phyloP scores from a whole-genome alignment of 1,140 invertebrate genomes.

The Euschistus heros region DNA sequence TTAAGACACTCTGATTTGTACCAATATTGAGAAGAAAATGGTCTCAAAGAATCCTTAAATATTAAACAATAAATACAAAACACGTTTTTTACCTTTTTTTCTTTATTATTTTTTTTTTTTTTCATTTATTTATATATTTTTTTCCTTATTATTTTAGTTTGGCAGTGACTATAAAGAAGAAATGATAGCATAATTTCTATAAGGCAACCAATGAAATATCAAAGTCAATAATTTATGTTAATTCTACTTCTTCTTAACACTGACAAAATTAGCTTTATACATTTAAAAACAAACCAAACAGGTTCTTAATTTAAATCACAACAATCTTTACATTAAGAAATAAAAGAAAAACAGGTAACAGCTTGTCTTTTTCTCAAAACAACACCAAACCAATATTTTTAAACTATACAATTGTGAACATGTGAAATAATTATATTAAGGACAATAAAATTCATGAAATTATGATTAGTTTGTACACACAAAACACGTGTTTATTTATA shows the following conservation, averaged over 20 bases:
- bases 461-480: slow-evolving; percentile 5
- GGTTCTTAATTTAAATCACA: slow-evolving; percentile 1
- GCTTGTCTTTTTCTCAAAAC: background rate
- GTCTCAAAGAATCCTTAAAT: background rate
- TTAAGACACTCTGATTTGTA: slow-evolving; percentile 23
- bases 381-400: slow-evolving; percentile 7
- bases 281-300: background rate
- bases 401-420: background rate
- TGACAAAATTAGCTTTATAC: background rate
- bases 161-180: slow-evolving; percentile 17
- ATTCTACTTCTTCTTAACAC: background rate
- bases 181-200: background rate
- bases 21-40: slow-evolving; percentile 18
- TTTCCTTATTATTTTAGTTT: background rate
- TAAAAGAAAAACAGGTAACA: background rate
- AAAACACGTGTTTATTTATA: background rate
- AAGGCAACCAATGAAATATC: slow-evolving; percentile 4
- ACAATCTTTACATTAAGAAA: background rate
- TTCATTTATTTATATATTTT: background rate
- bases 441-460: background rate
- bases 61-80: slow-evolving; percentile 6
- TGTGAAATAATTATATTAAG: background rate
- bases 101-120: background rate
- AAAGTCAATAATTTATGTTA: slow-evolving; percentile 11
- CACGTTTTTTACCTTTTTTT: background rate